Conservation (phyloP, 2,888 invertebrate species). For the Oasisia sp. region DNA sequence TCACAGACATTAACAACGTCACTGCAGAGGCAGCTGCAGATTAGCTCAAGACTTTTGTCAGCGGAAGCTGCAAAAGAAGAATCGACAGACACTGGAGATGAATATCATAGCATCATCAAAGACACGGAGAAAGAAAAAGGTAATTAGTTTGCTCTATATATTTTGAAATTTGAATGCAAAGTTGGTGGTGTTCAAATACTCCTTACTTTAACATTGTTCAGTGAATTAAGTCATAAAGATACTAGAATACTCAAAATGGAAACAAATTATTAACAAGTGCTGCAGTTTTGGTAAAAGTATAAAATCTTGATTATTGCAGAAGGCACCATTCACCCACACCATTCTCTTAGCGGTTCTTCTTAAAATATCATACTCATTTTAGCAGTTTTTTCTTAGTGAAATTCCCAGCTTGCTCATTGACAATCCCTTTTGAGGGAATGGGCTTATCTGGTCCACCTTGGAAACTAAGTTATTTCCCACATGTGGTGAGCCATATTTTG, state of each 20-base stretch:
- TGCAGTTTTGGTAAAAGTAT: too few species aligned
- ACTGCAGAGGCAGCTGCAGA: background rate
- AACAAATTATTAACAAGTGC: too few species aligned
- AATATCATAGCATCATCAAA: conserved; percentile 73
- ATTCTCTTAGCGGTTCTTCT: too few species aligned
- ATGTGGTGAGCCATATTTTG: background rate
- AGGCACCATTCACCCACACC: too few species aligned
- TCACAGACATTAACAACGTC: background rate
- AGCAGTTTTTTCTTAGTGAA: background rate
- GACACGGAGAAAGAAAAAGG: conserved; percentile 73
- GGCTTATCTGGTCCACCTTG: background rate
- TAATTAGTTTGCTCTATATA: conserved; percentile 47
- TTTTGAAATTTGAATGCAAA: background rate
- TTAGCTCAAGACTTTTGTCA: conserved; percentile 4
- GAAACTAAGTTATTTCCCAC: background rate
- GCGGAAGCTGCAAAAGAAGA: background rate
- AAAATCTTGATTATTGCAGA: too few species aligned
- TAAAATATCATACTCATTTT: too few species aligned
- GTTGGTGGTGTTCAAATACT: background rate
- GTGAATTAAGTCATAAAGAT: too few species aligned
- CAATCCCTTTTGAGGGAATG: background rate
- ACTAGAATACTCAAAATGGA: too few species aligned
- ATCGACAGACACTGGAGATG: conserved; percentile 54
- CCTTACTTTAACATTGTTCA: too few species aligned
- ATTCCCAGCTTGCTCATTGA: background rate